A percentile compares a stretch with the other conserved stretches of the same genome.
Conservation (phyloP, 2,113 vertebrate genomes). For the Callipepla squamata region DNA sequence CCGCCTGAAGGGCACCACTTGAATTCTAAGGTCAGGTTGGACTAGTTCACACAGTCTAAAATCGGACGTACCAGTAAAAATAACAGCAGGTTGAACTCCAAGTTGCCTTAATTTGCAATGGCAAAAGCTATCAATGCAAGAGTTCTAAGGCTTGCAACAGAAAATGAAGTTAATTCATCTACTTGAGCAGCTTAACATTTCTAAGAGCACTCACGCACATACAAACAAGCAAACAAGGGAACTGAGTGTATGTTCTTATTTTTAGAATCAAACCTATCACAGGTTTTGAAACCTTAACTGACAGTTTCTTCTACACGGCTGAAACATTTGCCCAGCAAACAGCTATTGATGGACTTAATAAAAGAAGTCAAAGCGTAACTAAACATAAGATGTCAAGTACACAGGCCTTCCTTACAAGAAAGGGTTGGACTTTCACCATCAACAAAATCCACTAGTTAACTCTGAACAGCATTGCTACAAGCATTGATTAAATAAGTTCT, state of each 20-base stretch:
- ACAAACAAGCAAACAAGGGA: background rate
- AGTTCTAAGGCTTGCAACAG: background rate
- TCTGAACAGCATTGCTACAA: conserved; percentile 78
- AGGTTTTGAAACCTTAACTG: background rate
- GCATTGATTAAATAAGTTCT: conserved; percentile 74
- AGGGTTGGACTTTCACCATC: conserved; percentile 48
- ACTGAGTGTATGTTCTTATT: background rate
- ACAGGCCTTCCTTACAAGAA: conserved; percentile 5
- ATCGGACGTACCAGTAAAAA: background rate
- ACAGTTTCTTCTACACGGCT: background rate
- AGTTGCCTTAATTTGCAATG: background rate
- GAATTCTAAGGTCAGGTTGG: background rate
- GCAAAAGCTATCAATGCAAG: background rate
- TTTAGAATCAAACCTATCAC: background rate
- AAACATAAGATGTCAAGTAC: conserved; percentile 53
- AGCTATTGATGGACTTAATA: background rate
- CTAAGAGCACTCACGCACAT: background rate
- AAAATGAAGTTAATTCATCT: background rate
- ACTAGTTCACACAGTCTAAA: background rate
- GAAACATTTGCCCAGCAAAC: background rate
- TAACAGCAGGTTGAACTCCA: background rate
- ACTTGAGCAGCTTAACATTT: background rate
- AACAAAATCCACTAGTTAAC: conserved; percentile 43
- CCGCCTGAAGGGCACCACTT: background rate
- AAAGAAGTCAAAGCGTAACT: background rate